Evolutionary conservation across 1,140 invertebrate species (phyloP), one percentile per base, ranked within the genome.

Genomic region (Pseudobourletiella spinata): DNA sequence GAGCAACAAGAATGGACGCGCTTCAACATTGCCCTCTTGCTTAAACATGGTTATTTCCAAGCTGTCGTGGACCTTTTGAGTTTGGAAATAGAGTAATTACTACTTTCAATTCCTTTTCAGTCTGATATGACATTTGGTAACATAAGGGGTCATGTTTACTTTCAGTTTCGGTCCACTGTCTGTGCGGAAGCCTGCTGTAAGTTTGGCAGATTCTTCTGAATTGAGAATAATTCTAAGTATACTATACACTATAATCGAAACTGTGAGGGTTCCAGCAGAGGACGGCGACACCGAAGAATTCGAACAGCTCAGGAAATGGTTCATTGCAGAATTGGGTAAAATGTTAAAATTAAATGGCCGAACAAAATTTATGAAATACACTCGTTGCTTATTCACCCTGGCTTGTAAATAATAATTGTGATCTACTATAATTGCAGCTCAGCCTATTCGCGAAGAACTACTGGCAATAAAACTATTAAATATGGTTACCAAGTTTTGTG

Each of bases 401-500:
- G n/a, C n/a, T n/a, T n/a, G n/a, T n/a, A n/a, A n/a, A n/a, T n/a
- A n/a, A n/a, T n/a, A n/a, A n/a, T n/a, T n/a, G n/a, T n/a, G n/a
- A n/a, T n/a, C n/a, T n/a, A n/a, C 14, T 20, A 6, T 43, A 55
- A 1, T 60, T 63, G 55, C 52, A 72, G 74, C 67, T 56, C 71
- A 72, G 54, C 72, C 73, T 30, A 76, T 80, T 73, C 82, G 82
- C 44, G 91, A 94, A 71, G 91, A 95, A 73, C 76, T 94, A 52
- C 76, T 97, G 15, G 84, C 87, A 15, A 84, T 96, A 2, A 92
- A 93, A 72, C 78, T 98, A 59, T 81, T 98, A 48, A 84, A 86
- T 65, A 94, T 98, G 93, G 89, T 97, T 6, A 95, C 91, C 20
- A 83, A 86, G 67, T 94, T 97, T 73, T 98, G 94, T 77, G 92